These are phyloP conservation scores for Macrosoma leucophasiata DNA, from an alignment of 2,888 invertebrate species.

Conservation along the genomic window DNA sequence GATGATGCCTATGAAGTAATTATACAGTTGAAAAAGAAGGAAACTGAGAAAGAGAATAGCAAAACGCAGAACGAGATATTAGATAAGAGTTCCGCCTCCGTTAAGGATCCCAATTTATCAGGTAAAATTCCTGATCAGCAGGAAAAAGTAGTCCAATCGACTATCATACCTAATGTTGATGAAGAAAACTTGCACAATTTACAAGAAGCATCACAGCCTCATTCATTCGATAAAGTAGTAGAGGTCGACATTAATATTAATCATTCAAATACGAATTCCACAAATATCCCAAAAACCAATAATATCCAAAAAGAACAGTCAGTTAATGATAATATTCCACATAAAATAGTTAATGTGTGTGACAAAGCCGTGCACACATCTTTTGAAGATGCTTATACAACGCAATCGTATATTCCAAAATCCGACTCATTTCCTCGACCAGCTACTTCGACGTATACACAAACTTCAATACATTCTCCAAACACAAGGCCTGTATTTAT, in stretches of 20 bases:
- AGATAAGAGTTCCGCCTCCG: conserved; percentile 2
- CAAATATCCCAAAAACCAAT: too few relatives aligned
- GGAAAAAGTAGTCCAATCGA: background rate
- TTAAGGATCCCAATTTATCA: conserved; percentile 12
- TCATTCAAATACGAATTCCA: too few relatives aligned
- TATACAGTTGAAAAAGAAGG: conserved; percentile 61
- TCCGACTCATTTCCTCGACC: conserved; percentile 32
- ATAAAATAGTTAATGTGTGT: too few relatives aligned
- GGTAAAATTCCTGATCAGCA: background rate
- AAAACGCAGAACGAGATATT: conserved; percentile 2
- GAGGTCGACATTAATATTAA: too few relatives aligned
- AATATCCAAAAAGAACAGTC: too few relatives aligned
- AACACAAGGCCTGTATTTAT: conserved; percentile 44
- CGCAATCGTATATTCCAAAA: conserved; percentile 29
- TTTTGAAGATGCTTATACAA: conserved; percentile 32
- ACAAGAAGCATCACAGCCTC: too few relatives aligned
- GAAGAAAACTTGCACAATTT: too few relatives aligned
- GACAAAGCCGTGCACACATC: conserved; percentile 40
- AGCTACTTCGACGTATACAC: conserved; percentile 55
- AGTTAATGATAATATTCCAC: too few relatives aligned
- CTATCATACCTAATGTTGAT: too few relatives aligned
- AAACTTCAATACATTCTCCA: conserved; percentile 51
- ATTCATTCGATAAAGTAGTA: too few relatives aligned
- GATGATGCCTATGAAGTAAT: conserved; percentile 62
- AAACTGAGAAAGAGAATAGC: conserved; percentile 20